Evolutionary conservation across 1,140 invertebrate genomes (phyloP).

Genomic region (Bombyx mandarina): DNA sequence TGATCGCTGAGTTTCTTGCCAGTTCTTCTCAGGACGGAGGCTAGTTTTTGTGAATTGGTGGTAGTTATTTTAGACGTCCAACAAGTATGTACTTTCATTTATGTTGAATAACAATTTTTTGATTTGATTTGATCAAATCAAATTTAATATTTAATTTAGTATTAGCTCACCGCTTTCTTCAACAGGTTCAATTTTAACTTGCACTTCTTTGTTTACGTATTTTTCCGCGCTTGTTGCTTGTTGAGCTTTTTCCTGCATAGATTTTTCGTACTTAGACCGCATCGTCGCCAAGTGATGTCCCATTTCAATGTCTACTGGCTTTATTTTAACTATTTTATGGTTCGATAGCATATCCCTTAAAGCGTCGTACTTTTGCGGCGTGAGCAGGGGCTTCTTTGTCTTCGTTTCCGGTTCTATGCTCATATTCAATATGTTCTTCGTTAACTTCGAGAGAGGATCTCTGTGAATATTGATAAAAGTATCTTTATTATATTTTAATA

Average conservation of each 20-base stretch:
- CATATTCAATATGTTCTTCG: constrained; percentile 64
- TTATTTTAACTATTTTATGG: constrained; percentile 59
- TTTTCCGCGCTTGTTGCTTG: constrained; percentile 10
- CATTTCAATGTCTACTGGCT: constrained; percentile 59
- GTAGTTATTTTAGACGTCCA: too few species aligned
- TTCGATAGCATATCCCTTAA: constrained; percentile 58
- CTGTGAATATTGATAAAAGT: constrained; percentile 30
- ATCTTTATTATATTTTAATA: neutral
- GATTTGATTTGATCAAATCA: too few species aligned
- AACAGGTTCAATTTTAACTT: too few species aligned
- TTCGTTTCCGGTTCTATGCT: constrained; percentile 51
- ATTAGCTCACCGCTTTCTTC: too few species aligned
- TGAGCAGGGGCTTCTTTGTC: constrained; percentile 32
- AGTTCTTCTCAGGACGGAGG: too few species aligned
- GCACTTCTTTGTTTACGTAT: too few species aligned
- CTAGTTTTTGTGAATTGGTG: too few species aligned
- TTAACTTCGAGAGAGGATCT: constrained; percentile 56
- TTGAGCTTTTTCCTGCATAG: constrained; percentile 30
- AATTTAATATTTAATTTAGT: too few species aligned
- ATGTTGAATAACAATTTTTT: too few species aligned
- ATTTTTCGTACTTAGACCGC: constrained; percentile 44
- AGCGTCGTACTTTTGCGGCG: constrained; percentile 54
- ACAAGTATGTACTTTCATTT: too few species aligned
- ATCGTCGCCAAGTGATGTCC: constrained; percentile 42
- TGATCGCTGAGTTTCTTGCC: too few species aligned